Conservation (phyloP, 2,113 vertebrate genomes). For the Pelvicachromis taeniatus region DNA sequence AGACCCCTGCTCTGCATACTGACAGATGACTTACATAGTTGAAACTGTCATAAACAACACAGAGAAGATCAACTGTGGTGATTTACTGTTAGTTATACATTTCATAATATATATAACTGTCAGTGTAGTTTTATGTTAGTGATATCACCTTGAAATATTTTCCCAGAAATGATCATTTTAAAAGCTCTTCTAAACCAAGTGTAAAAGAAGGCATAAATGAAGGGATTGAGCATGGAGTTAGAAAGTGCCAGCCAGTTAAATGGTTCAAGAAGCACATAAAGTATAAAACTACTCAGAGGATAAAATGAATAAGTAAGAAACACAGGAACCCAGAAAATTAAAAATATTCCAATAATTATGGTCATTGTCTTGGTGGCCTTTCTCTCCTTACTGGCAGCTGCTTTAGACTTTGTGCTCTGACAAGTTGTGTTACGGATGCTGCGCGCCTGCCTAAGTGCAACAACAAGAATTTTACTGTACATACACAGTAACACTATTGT, state of each 20-base stretch:
- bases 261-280: background rate
- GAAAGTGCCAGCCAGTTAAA: background rate
- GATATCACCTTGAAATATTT: background rate
- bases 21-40: too few species aligned
- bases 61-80: background rate
- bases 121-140: background rate
- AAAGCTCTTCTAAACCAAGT: background rate
- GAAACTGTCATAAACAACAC: background rate
- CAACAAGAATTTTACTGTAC: slow-evolving; percentile 23
- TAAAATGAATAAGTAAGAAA: background rate
- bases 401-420: background rate
- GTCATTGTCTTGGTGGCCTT: slow-evolving; percentile 28
- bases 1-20: background rate
- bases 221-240: slow-evolving; percentile 2
- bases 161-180: background rate
- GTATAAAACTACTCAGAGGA: background rate
- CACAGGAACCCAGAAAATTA: background rate
- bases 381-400: background rate
- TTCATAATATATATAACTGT: background rate
- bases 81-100: background rate
- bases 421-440: background rate
- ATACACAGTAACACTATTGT: background rate
- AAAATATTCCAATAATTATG: background rate
- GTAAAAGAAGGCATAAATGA: slow-evolving; percentile 14
- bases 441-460: slow-evolving; percentile 7